Base-by-base conservation (phyloP, 2,797 vertebrate genomes). In the Synaphobranchus kaupii region DNA sequence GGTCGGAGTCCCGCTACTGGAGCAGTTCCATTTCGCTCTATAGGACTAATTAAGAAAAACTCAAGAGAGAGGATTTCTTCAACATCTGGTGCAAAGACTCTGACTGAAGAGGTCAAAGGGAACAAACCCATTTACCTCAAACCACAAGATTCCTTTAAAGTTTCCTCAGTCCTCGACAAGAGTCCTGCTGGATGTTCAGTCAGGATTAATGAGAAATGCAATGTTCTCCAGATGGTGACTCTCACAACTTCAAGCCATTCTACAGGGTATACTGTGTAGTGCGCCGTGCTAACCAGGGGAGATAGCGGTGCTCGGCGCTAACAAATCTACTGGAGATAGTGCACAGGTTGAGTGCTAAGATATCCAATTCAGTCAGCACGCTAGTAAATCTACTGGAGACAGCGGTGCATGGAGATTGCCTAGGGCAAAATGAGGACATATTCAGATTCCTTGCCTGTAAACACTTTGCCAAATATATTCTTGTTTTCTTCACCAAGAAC, bases 111-210 rank as follows among this genome's bases (percentile, higher is more conserved):
- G 56, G 86, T 87, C 86, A 83, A 87, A 63, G n/a, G 86, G 78
- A 83, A 87, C 76, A 83, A 87, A 87, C 25, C 54, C n/a, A 83
- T 86, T 86, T 86, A 86, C 54, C 47, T 66, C 58, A 87, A 52
- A 63, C 52, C 76, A 86, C 80, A 82, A 66, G 56, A 87, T 87
- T 83, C 58, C 44, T 87, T 66, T 81, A 86, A 86, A 81, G 76
- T 82, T 34, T 81, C 78, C 39, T 82, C 86, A 58, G 86, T 82
- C 86, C n/a, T 44, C 31, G 25, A 81, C 50, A 63, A 60, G 76
- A 58, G 39, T 44, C 76, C 34, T 60, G 86, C 52, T 63, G 76
- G 71, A 54, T 86, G 85, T 34, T 80, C 73, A 56, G 68, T 78
- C 17, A 80, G 76, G 76, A 86, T 86, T 81, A 86, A 82, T 81